phyloP scores from a whole-genome alignment of 2,888 invertebrate species.

The Venustoraphidia nigricollis region DNA sequence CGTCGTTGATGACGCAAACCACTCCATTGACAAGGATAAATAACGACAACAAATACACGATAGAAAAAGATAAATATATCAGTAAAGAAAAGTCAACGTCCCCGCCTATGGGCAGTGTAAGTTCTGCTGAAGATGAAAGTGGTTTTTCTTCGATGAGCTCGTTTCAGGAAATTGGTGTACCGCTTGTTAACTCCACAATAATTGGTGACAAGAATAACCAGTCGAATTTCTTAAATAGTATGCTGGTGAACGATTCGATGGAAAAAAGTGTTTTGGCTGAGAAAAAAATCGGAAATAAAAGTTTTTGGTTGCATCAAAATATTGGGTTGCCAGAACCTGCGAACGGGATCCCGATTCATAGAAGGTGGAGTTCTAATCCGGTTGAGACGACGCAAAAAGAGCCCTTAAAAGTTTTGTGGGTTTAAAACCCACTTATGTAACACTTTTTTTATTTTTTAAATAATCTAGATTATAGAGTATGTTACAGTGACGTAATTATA shows the following conservation, averaged over 20 bases:
- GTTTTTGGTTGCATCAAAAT: slow-evolving; percentile 7
- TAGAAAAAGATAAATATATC: too few relatives aligned
- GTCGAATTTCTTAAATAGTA: slow-evolving; percentile 17
- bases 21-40: too few relatives aligned
- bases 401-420: slow-evolving; percentile 22
- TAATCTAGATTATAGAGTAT: too few relatives aligned
- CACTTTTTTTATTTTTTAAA: background rate
- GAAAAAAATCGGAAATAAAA: slow-evolving; percentile 7
- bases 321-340: slow-evolving; percentile 10
- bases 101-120: slow-evolving; percentile 20
- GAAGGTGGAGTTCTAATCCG: slow-evolving; percentile 24
- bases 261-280: background rate
- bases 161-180: slow-evolving; percentile 67
- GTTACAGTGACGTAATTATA: too few relatives aligned
- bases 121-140: slow-evolving; percentile 58
- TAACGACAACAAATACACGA: too few relatives aligned
- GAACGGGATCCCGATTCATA: slow-evolving; percentile 14
- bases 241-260: slow-evolving; percentile 16
- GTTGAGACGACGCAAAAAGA: slow-evolving; percentile 14
- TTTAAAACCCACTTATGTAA: slow-evolving; percentile 12
- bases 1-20: too few relatives aligned
- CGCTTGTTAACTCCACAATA: slow-evolving; percentile 25
- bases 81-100: slow-evolving; percentile 14
- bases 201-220: slow-evolving; percentile 18
- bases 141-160: slow-evolving; percentile 77